These are phyloP conservation scores for Syrphus vitripennis DNA, from an alignment of 2,888 invertebrate species.

Conservation along the genomic window DNA sequence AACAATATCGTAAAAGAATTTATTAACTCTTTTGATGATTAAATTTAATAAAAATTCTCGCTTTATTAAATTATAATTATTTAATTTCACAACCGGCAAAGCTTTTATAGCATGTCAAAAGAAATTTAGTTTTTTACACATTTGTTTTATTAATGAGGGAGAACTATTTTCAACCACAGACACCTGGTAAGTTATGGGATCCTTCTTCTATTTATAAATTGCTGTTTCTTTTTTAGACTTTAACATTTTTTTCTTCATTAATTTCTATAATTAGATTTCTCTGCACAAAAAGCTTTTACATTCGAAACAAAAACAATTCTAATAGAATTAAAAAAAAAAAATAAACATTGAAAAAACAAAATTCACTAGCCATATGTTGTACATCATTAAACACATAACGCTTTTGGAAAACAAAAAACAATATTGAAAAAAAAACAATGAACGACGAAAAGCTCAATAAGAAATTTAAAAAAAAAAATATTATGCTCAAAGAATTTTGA, in stretches of 20 bases:
- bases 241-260: neutral
- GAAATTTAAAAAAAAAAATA: neutral
- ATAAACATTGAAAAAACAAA: neutral
- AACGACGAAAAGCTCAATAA: conserved; percentile 5
- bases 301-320: neutral
- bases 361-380: conserved; percentile 51
- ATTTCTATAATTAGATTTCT: neutral
- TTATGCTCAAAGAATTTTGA: neutral
- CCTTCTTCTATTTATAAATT: neutral
- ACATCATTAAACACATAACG: conserved; percentile 42
- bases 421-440: neutral
- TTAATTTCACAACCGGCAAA: neutral
- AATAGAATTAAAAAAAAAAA: neutral
- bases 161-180: neutral
- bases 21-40: neutral
- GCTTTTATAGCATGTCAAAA: neutral
- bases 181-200: neutral
- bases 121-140: neutral
- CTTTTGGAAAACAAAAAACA: neutral
- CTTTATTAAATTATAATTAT: neutral
- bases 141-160: neutral
- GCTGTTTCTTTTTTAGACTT: neutral
- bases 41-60: neutral
- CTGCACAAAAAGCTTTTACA: neutral
- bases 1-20: neutral